Conservation (phyloP, 2,797 vertebrate genomes). For the Enteromius mattozi region DNA sequence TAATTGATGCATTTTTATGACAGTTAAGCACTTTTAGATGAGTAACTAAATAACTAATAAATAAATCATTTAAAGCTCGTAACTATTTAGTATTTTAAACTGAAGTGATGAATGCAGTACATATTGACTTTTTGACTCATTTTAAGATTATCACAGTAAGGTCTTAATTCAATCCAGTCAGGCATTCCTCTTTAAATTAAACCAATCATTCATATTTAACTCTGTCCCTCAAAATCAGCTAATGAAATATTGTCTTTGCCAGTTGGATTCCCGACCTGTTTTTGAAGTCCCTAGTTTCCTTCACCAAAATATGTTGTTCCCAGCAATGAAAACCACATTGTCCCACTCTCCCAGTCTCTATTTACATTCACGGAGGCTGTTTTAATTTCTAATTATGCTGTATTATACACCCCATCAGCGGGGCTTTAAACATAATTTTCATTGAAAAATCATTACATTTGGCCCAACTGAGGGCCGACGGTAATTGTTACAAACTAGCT, state of each 20-base stretch:
- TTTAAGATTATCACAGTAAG: constrained; percentile 1
- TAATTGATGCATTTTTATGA: not conserved
- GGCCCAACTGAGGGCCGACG: constrained; percentile 59
- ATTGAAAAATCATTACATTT: constrained; percentile 74
- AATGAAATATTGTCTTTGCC: constrained; percentile 39
- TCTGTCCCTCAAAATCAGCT: not conserved
- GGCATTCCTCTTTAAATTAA: constrained; percentile 45
- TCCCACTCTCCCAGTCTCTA: constrained; percentile 55
- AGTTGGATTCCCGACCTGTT: not conserved
- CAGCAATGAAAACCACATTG: constrained; percentile 56
- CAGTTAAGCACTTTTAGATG: not conserved
- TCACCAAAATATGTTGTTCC: constrained; percentile 20
- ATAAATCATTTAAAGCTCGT: not conserved
- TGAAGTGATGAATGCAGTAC: not conserved
- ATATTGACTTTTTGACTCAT: constrained; percentile 21
- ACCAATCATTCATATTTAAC: constrained; percentile 30
- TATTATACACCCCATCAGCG: constrained; percentile 64
- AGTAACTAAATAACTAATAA: not conserved
- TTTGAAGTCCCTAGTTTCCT: constrained; percentile 27
- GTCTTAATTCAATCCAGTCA: constrained; percentile 13
- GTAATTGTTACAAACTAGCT: constrained; percentile 71
- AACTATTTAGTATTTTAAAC: not conserved
- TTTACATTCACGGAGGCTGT: constrained; percentile 64
- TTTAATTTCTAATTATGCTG: constrained; percentile 68
- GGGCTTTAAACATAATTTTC: constrained; percentile 68